phyloP scores from a whole-genome alignment of 2,888 invertebrate species.

The Chymomyza fuscimana region DNA sequence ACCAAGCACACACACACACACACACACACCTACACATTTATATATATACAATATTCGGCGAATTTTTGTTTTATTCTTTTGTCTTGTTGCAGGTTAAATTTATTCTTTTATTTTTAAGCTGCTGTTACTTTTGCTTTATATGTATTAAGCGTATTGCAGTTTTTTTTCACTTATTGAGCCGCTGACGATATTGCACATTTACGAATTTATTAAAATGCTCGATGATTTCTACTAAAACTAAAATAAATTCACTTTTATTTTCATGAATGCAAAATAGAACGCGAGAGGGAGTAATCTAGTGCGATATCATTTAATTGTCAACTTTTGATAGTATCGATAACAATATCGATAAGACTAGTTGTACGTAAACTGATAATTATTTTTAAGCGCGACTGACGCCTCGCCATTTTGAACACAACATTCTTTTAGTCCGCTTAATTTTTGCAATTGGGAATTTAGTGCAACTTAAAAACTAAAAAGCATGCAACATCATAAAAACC shows the following conservation, averaged over 20 bases:
- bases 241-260: conserved; percentile 21
- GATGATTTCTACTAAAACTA: conserved; percentile 10
- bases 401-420: conserved; percentile 22
- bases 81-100: neutral
- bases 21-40: conserved; percentile 9
- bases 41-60: conserved; percentile 32
- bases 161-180: neutral
- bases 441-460: neutral
- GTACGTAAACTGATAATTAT: neutral
- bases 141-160: neutral
- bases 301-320: conserved; percentile 12
- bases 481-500: conserved; percentile 32
- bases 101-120: neutral
- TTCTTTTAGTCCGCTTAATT: neutral
- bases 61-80: conserved; percentile 19
- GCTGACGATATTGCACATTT: neutral
- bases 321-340: neutral
- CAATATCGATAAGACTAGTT: neutral
- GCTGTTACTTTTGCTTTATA: neutral
- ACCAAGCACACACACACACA: conserved; percentile 35
- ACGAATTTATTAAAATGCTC: neutral
- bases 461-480: neutral
- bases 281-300: conserved; percentile 22
- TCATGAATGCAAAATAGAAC: neutral
- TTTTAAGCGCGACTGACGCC: neutral